These are phyloP conservation scores for Mayetiola destructor DNA, from an alignment of 2,888 invertebrate species.

Conservation along the genomic window DNA sequence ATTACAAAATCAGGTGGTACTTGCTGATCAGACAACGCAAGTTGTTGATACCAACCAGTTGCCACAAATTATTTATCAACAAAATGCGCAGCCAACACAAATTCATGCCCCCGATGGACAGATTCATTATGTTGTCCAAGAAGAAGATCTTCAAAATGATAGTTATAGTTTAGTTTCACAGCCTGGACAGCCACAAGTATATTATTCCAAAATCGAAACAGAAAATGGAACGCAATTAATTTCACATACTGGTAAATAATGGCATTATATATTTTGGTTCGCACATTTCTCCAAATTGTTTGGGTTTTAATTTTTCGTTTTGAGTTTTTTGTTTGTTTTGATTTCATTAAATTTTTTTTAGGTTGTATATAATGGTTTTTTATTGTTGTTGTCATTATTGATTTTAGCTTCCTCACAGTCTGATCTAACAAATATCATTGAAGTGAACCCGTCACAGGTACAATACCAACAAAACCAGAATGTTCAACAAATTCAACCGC, in stretches of 20 bases:
- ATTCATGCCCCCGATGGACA: slow-evolving; percentile 17
- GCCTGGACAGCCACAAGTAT: slow-evolving; percentile 11
- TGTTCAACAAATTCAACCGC: slow-evolving; percentile 17
- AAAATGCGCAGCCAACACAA: slow-evolving; percentile 22
- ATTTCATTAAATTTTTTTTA: neutral
- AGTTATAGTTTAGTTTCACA: slow-evolving; percentile 2
- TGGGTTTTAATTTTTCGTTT: neutral
- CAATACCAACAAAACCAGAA: slow-evolving; percentile 16
- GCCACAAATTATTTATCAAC: slow-evolving; percentile 36
- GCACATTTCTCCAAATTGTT: neutral
- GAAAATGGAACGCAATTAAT: slow-evolving; percentile 6
- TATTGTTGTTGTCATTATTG: neutral
- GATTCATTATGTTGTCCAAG: slow-evolving; percentile 15
- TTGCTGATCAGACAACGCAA: slow-evolving; percentile 31
- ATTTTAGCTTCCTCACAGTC: no score
- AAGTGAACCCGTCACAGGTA: slow-evolving; percentile 4
- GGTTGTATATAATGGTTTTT: no score
- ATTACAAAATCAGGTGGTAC: slow-evolving; percentile 23
- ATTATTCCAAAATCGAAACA: neutral
- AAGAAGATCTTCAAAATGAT: slow-evolving; percentile 11
- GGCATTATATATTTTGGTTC: neutral
- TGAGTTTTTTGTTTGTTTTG: neutral
- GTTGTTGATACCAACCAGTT: slow-evolving; percentile 33
- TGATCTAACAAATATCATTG: neutral
- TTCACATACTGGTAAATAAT: neutral